phyloP scores from a whole-genome alignment of 2,888 invertebrate species.

The Meiosimyza decipiens region DNA sequence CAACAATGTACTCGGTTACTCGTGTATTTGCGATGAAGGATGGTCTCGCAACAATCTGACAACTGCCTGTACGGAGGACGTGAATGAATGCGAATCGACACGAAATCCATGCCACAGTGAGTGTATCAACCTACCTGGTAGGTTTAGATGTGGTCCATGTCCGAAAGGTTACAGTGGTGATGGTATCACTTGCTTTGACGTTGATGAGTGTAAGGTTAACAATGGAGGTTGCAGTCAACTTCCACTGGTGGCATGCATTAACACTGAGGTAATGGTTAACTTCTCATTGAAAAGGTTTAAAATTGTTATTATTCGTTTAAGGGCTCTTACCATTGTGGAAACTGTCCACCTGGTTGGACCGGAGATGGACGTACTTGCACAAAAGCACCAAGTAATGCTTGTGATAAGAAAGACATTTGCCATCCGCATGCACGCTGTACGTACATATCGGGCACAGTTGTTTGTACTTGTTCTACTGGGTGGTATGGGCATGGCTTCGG shows the following conservation, averaged over 20 bases:
- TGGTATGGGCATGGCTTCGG: conserved; percentile 87
- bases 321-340: conserved; percentile 88
- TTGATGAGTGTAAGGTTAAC: conserved; percentile 85
- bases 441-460: conserved; percentile 73
- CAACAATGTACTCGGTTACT: conserved; percentile 73
- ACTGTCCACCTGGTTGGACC: conserved; percentile 87
- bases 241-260: conserved; percentile 87
- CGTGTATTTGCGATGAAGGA: conserved; percentile 87
- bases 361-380: conserved; percentile 85
- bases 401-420: conserved; percentile 72
- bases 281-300: not conserved
- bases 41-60: conserved; percentile 81
- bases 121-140: conserved; percentile 92
- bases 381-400: conserved; percentile 52
- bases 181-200: conserved; percentile 85
- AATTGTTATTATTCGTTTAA: conserved; percentile 50
- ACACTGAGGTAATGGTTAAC: conserved; percentile 74
- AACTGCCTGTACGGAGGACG: conserved; percentile 82
- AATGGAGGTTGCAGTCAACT: conserved; percentile 90
- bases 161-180: conserved; percentile 89
- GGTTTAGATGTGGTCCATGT: conserved; percentile 88
- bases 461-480: conserved; percentile 83
- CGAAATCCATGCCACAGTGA: conserved; percentile 81
- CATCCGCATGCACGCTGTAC: conserved; percentile 85
- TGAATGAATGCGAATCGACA: conserved; percentile 83